phyloP scores from a whole-genome alignment of 2,888 invertebrate species.

The Thereva nobilitata region DNA sequence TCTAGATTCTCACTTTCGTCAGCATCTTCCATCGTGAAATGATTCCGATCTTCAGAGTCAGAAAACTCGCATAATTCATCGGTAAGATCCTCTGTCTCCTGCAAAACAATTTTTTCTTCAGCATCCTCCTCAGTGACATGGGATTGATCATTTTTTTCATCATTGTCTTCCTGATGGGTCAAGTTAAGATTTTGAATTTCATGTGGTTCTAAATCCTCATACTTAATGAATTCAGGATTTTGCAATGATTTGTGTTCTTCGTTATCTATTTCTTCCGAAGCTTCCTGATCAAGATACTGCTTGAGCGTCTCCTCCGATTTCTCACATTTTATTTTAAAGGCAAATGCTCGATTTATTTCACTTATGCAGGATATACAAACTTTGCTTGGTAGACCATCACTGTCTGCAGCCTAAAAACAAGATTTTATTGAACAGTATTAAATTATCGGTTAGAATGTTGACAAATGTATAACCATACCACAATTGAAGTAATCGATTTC shows the following conservation, averaged over 20 bases:
- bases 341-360: conserved; percentile 55
- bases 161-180: conserved; percentile 26
- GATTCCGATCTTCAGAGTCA: too few relatives aligned
- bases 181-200: neutral
- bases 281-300: conserved; percentile 46
- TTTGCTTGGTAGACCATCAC: conserved; percentile 54
- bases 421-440: neutral
- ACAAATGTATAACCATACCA: conserved; percentile 23
- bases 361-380: conserved; percentile 55
- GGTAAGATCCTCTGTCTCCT: too few relatives aligned
- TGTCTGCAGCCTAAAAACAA: conserved; percentile 48
- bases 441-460: neutral
- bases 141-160: too few relatives aligned
- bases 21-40: too few relatives aligned
- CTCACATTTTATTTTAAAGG: conserved; percentile 57
- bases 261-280: neutral
- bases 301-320: conserved; percentile 54
- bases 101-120: too few relatives aligned
- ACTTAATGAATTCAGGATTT: neutral
- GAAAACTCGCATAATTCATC: too few relatives aligned
- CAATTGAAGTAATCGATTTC: conserved; percentile 34
- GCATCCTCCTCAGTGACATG: too few relatives aligned
- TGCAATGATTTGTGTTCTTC: conserved; percentile 9
- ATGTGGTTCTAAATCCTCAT: conserved; percentile 5
- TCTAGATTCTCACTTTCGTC: too few relatives aligned